These are phyloP conservation scores for Hirundichthys speculiger DNA, from an alignment of 2,113 vertebrate genomes.

Conservation along the genomic window DNA sequence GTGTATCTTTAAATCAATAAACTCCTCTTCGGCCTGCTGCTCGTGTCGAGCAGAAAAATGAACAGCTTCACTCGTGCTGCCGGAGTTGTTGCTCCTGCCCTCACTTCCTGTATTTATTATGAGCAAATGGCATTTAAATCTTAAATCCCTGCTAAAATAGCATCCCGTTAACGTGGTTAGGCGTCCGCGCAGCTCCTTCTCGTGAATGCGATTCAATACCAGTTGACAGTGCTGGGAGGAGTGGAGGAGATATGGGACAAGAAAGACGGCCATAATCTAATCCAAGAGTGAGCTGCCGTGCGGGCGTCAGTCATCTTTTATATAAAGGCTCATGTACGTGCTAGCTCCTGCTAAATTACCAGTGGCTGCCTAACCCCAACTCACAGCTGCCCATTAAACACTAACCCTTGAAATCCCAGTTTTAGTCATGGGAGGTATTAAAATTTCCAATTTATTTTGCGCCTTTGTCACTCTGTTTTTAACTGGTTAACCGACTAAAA, in stretches of 20 bases:
- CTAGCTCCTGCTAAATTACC: slow-evolving; percentile 4
- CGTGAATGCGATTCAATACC: slow-evolving; percentile 68
- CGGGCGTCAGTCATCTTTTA: slow-evolving; percentile 61
- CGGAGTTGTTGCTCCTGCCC: slow-evolving; percentile 27
- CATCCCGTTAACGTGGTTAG: slow-evolving; percentile 71
- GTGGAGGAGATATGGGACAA: slow-evolving; percentile 42
- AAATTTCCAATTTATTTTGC: too few relatives aligned
- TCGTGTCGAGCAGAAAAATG: slow-evolving; percentile 27
- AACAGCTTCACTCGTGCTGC: slow-evolving; percentile 37
- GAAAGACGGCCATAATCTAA: slow-evolving; percentile 65
- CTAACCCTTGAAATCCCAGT: too few relatives aligned
- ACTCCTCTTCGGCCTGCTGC: slow-evolving; percentile 10
- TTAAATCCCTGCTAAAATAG: slow-evolving; percentile 63
- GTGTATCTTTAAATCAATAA: slow-evolving; percentile 55
- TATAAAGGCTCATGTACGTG: slow-evolving; percentile 21
- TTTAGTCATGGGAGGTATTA: too few relatives aligned
- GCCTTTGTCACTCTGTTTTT: too few relatives aligned
- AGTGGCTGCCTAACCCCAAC: not conserved
- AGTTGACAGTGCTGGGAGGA: slow-evolving; percentile 50
- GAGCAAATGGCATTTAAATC: slow-evolving; percentile 64
- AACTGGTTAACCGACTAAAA: too few relatives aligned
- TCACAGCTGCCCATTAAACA: too few relatives aligned
- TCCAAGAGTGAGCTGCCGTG: slow-evolving; percentile 62
- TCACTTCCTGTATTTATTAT: slow-evolving; percentile 73
- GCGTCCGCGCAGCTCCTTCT: slow-evolving; percentile 66